phyloP scores from a whole-genome alignment of 2,888 invertebrate species.

The Ectobius pallidus region DNA sequence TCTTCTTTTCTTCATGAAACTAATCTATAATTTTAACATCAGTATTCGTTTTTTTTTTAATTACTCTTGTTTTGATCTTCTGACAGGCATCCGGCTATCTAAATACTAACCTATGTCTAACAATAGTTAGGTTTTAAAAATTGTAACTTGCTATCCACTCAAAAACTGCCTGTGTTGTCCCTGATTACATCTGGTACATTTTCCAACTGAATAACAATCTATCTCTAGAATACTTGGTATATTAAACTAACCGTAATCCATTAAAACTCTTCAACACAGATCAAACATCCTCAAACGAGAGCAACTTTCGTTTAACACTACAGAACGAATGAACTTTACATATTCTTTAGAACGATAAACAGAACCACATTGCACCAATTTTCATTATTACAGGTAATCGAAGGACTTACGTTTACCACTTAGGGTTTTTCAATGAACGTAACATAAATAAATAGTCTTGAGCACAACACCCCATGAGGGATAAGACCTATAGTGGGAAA shows the following conservation, averaged over 20 bases:
- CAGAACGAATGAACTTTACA: no score
- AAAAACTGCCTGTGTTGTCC: not conserved
- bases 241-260: not conserved
- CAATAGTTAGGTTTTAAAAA: not conserved
- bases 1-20: not conserved
- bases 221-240: not conserved
- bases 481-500: no score
- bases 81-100: conserved; percentile 28
- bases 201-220: not conserved
- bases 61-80: conserved; percentile 6
- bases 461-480: no score
- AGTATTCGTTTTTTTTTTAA: conserved; percentile 22
- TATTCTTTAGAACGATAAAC: no score
- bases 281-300: not conserved
- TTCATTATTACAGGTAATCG: no score
- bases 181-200: not conserved
- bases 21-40: conserved; percentile 22
- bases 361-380: no score
- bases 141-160: not conserved
- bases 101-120: not conserved
- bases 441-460: no score
- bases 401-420: no score
- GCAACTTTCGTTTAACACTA: not conserved
- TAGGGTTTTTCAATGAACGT: no score
- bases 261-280: not conserved